Conservation (phyloP, 1,140 invertebrate genomes). For the Zophobas morio region DNA sequence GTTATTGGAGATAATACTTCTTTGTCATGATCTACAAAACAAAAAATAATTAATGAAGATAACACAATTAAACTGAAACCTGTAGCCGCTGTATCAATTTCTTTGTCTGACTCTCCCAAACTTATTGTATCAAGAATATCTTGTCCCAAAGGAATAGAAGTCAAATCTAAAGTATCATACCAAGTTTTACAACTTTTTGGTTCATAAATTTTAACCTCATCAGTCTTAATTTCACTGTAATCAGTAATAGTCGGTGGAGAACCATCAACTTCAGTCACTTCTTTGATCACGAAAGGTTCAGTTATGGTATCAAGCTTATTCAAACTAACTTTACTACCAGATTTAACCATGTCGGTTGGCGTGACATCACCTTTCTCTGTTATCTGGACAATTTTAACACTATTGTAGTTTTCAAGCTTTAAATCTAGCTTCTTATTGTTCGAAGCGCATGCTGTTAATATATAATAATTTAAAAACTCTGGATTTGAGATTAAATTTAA, state of each 20-base stretch:
- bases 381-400: constrained; percentile 38
- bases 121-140: constrained; percentile 62
- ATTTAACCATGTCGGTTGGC: constrained; percentile 49
- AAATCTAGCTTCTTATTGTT: constrained; percentile 52
- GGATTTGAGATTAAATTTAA: constrained; percentile 69
- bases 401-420: constrained; percentile 50
- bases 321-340: constrained; percentile 39
- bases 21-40: constrained; percentile 53
- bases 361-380: constrained; percentile 18
- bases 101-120: constrained; percentile 45
- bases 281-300: constrained; percentile 13
- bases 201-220: constrained; percentile 64
- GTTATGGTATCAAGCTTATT: constrained; percentile 43
- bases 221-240: constrained; percentile 42
- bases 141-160: constrained; percentile 73
- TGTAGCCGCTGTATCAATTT: constrained; percentile 18
- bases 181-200: constrained; percentile 70
- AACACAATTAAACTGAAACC: constrained; percentile 26
- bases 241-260: neutral
- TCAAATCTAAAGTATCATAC: constrained; percentile 72
- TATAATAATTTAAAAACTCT: constrained; percentile 71
- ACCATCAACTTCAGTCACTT: constrained; percentile 18
- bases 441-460: constrained; percentile 59
- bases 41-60: constrained; percentile 4
- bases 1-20: constrained; percentile 53